Base-by-base conservation (phyloP, 64 coral and sea anemone genomes). In the Montipora foliosa region DNA sequence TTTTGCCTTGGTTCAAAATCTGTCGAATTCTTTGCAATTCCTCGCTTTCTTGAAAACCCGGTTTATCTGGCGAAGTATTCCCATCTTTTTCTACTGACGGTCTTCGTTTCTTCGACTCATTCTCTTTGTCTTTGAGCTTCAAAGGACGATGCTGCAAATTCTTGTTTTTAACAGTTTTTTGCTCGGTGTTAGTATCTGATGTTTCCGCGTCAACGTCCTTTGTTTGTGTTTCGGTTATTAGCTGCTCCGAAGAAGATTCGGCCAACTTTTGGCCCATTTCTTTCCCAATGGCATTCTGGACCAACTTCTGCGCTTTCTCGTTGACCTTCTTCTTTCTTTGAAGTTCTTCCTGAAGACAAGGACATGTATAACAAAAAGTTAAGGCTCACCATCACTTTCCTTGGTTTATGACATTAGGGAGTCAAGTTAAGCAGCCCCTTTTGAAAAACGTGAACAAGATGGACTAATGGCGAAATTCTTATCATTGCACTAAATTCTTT, bases 81-180 rank as follows among this genome's bases (percentile, higher is more conserved):
- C 20, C 12, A 55, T 82, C 79, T 6, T 79, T 87, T 78, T 92
- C 81, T 82, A 50, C 16, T 8, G 78, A 85, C 83, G 47, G 66
- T 70, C n/a, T 85, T 77, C 80, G 73, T 74, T 62, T 84, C 14
- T 77, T 37, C 1, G 14, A 24, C 25, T 87, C 82, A 73, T 75
- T 93, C 53, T 93, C 84, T 84, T 78, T 67, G 55, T 93, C 91
- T 80, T 93, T 93, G n/a, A 93, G 86, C 81, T 93, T 93, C 21
- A 93, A 60, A 5, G 91, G 91, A 44, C 91, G 58, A 52, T 93
- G 91, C 47, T 93, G 74, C 70, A 85, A 49, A 47, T 85, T 85
- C 44, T 85, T 85, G 45, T 85, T 85, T 13, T 67, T 67, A n/a
- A 69, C 82, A 49, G 82, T 4, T 20, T 85, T 85, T 19, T 85